Percentiles rank a stretch among this genome's conserved stretches.
Evolutionary conservation across 2,797 vertebrate genomes (phyloP).

Genomic region (Sitta carolinensis): DNA sequence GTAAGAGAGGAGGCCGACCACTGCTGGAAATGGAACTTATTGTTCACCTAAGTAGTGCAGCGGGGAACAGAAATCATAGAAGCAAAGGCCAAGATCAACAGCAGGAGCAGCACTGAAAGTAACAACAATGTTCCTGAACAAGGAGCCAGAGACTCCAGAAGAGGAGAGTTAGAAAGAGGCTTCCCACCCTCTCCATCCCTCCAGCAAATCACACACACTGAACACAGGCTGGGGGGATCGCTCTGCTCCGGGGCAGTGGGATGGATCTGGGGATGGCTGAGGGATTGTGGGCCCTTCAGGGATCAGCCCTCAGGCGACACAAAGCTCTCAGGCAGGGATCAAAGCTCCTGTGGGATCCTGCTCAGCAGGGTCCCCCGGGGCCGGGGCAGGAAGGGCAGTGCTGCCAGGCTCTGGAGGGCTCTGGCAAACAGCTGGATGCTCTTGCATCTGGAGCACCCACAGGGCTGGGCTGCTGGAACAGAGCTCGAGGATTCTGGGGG

Average conservation of each 20-base stretch:
- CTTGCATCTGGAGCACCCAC: not conserved
- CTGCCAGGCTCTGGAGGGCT: not conserved
- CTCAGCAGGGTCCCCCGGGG: no score
- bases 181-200: not conserved
- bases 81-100: constrained; percentile 63
- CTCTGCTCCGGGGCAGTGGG: not conserved
- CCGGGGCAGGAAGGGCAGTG: not conserved
- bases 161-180: not conserved
- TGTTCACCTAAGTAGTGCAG: constrained; percentile 57
- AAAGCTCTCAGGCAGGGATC: not conserved
- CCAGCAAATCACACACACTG: not conserved
- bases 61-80: constrained; percentile 40
- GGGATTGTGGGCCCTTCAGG: not conserved
- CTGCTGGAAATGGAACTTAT: constrained; percentile 69
- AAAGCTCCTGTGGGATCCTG: fast-evolving
- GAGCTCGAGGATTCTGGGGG: fast-evolving
- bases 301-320: not conserved
- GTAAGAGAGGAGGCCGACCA: constrained; percentile 60
- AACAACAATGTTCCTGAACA: constrained; percentile 52
- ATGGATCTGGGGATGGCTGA: not conserved
- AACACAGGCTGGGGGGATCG: fast-evolving
- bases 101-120: constrained; percentile 12
- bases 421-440: not conserved
- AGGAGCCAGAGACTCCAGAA: not conserved
- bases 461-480: not conserved